These are phyloP conservation scores for Ditylenchus dipsaci DNA, from an alignment of 1,140 invertebrate species.

Conservation along the genomic window DNA sequence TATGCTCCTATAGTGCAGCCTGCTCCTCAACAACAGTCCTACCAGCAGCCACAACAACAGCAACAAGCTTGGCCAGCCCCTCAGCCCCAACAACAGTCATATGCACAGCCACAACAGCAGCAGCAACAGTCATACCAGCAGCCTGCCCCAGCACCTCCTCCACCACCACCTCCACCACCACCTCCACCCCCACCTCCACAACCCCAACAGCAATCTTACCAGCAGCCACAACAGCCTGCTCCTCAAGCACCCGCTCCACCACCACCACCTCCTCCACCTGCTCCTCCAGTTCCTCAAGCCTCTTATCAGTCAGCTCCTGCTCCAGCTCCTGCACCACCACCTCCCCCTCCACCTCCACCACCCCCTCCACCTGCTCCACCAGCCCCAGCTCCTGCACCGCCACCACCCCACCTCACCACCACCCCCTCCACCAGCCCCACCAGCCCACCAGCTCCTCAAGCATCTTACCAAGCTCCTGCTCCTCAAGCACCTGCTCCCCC, in stretches of 20 bases:
- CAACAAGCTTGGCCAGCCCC: neutral
- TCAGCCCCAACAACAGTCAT: neutral
- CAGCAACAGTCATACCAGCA: neutral
- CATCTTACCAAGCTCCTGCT: neutral
- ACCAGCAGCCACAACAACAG: neutral
- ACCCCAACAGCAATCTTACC: neutral
- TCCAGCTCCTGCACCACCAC: neutral
- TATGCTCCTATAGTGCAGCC: neutral
- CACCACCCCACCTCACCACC: neutral
- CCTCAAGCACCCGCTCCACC: neutral
- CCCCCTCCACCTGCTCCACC: neutral
- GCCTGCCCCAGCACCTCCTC: neutral
- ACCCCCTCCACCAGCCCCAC: neutral
- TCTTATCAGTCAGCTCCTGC: neutral
- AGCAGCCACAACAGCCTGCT: neutral
- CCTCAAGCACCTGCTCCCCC: neutral
- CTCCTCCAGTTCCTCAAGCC: neutral
- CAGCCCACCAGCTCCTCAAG: constrained; percentile 1
- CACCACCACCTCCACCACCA: neutral
- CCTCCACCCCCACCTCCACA: neutral
- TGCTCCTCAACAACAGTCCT: neutral
- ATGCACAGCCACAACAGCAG: neutral
- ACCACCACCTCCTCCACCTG: neutral
- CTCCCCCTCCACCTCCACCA: neutral
- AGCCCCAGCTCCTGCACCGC: neutral